Evolutionary conservation across 1,140 invertebrate genomes (phyloP).

Genomic region (Tetragonula clypearis): DNA sequence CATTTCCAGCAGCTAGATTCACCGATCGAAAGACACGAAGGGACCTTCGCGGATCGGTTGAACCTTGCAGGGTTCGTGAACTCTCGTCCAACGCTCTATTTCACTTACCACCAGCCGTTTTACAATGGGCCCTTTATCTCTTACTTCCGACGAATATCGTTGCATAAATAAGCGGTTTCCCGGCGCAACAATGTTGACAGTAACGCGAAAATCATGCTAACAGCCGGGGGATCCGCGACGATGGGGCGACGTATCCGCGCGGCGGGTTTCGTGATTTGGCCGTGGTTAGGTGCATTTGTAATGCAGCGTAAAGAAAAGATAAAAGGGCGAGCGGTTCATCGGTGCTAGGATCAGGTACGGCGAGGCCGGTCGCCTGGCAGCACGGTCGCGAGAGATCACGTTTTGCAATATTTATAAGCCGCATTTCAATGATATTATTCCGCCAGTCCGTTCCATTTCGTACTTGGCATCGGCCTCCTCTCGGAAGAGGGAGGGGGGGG

Average conservation of each 20-base stretch:
- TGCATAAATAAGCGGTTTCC: slow-evolving; percentile 54
- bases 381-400: slow-evolving; percentile 49
- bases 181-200: slow-evolving; percentile 44
- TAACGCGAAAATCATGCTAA: slow-evolving; percentile 65
- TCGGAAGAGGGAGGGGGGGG: no score
- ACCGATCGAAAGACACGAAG: not conserved
- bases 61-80: slow-evolving; percentile 17
- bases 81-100: slow-evolving; percentile 33
- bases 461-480: slow-evolving; percentile 1
- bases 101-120: not conserved
- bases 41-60: not conserved
- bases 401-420: slow-evolving; percentile 71
- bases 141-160: slow-evolving; percentile 34
- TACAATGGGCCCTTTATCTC: slow-evolving; percentile 44
- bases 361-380: not conserved
- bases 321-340: slow-evolving; percentile 64
- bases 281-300: slow-evolving; percentile 56
- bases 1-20: not conserved
- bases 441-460: slow-evolving; percentile 52
- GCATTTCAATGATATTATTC: slow-evolving; percentile 71
- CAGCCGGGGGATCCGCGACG: not conserved
- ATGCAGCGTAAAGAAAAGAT: slow-evolving; percentile 67
- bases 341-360: slow-evolving; percentile 65
- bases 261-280: slow-evolving; percentile 52
- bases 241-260: not conserved